Evolutionary conservation across 2,113 vertebrate genomes (phyloP), one percentile per base, ranked within the genome.

Genomic region (Emydocephalus ijimae): DNA sequence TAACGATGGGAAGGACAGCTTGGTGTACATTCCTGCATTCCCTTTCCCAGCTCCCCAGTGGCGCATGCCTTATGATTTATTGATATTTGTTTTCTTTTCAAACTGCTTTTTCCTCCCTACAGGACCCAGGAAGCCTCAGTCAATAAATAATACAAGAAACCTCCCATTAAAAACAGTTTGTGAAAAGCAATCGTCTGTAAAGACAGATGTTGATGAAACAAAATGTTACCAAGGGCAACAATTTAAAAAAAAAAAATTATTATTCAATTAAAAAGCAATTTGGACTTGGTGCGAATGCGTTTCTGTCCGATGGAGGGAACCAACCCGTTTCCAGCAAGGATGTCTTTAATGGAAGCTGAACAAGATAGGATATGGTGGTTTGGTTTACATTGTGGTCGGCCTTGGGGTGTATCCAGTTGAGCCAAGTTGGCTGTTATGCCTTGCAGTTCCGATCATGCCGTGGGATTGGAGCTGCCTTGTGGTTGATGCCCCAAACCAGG

Each of bases 381-480:
- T 34, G 69, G 48, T 48, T 48, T 48, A 48, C 48, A 1, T 4
- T 74, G 69, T 20, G n/a, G 14, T 74, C 2, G 12, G 64, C 64
- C 12, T 18, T 39, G 69, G 69, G 15, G 48, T 20, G 2, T 18
- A 74, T 15, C n/a, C n/a, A 2, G 1, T 74, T 64, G 61, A 64
- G 61, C 10, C 1, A 29, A 61, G 24, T 61, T 34, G 64, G 1
- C 64, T 74, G 64, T 8, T 48, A 2, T 0, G n/a, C n/a, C n/a
- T 69, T n/a, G 61, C 4, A 2, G 14, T 3, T 34, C 14, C 29
- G 20, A 7, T 5, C n/a, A 6, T 39, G n/a, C 7, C 0, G 2
- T 39, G 69, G 69, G n/a, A 74, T 3, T 6, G 15, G 69, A 74
- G 14, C 14, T 3, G 1, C n/a, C 1, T 18, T 74, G n/a, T 2